Conservation (phyloP, 1,140 invertebrate species). For the Condylostylus longicornis region DNA sequence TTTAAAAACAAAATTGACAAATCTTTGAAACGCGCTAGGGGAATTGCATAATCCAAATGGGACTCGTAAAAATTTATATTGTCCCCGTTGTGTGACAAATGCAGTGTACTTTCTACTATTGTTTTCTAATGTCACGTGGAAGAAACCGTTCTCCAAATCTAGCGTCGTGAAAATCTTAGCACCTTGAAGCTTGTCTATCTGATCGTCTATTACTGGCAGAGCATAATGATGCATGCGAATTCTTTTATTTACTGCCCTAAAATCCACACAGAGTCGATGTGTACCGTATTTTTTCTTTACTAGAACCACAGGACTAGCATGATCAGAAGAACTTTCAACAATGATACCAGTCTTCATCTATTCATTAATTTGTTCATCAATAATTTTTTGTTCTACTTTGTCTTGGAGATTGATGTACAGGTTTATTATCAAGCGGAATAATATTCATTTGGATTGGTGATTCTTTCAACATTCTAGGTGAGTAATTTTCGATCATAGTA, state of each 20-base stretch:
- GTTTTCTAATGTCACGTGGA: constrained; percentile 17
- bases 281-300: constrained; percentile 17
- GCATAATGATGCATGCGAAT: constrained; percentile 13
- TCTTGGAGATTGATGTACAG: constrained; percentile 16
- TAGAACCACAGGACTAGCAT: constrained; percentile 31
- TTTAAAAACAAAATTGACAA: constrained; percentile 25
- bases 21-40: constrained; percentile 27
- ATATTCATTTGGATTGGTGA: constrained; percentile 8
- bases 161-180: constrained; percentile 28
- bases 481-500: constrained; percentile 4
- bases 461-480: not conserved
- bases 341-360: constrained; percentile 20
- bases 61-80: constrained; percentile 32
- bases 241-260: constrained; percentile 10
- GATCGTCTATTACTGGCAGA: constrained; percentile 19
- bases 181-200: constrained; percentile 23
- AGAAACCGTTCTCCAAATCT: constrained; percentile 25
- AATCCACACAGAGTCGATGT: constrained; percentile 13
- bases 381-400: constrained; percentile 14
- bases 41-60: constrained; percentile 35
- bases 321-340: constrained; percentile 20
- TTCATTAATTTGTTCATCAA: constrained; percentile 20
- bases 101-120: constrained; percentile 19
- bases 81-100: constrained; percentile 28
- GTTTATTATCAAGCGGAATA: constrained; percentile 10